phyloP scores from a whole-genome alignment of 2,113 vertebrate genomes.

The Calyptommatus sinebrachiatus region DNA sequence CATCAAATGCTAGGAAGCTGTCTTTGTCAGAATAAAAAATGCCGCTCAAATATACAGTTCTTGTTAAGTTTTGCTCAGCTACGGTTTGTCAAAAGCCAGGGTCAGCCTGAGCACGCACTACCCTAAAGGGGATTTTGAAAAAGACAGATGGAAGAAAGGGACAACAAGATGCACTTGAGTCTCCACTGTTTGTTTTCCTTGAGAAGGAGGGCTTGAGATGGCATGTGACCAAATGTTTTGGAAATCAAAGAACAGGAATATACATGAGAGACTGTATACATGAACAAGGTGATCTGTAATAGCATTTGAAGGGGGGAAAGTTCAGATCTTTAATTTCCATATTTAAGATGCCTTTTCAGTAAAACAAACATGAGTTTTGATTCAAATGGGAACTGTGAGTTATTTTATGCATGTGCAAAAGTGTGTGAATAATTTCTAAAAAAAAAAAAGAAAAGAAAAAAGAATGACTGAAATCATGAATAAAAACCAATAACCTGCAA shows the following conservation, averaged over 20 bases:
- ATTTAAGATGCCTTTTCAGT: slow-evolving; percentile 71
- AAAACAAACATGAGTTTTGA: slow-evolving; percentile 58
- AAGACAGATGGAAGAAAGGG: slow-evolving; percentile 52
- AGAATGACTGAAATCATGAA: too few relatives aligned
- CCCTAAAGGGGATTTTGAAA: slow-evolving; percentile 80
- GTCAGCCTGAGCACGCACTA: slow-evolving; percentile 81
- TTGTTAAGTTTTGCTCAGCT: slow-evolving; percentile 89
- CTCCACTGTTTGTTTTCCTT: slow-evolving; percentile 76
- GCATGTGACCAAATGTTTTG: slow-evolving; percentile 83
- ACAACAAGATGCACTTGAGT: slow-evolving; percentile 75
- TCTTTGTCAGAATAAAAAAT: slow-evolving; percentile 88
- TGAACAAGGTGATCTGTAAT: slow-evolving; percentile 67
- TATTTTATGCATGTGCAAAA: too few relatives aligned
- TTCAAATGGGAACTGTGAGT: slow-evolving; percentile 49
- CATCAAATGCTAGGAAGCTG: slow-evolving; percentile 92
- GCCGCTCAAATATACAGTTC: slow-evolving; percentile 78
- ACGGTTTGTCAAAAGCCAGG: slow-evolving; percentile 93
- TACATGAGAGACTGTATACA: slow-evolving; percentile 49
- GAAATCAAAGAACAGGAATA: slow-evolving; percentile 75
- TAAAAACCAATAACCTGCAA: too few relatives aligned
- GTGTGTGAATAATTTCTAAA: too few relatives aligned
- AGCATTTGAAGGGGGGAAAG: slow-evolving; percentile 66
- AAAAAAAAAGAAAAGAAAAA: too few relatives aligned
- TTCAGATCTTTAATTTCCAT: slow-evolving; percentile 66
- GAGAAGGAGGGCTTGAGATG: slow-evolving; percentile 73